Percentiles rank a stretch among this genome's conserved stretches.
phyloP scores from a whole-genome alignment of 2,113 vertebrate genomes.

The Hucho hucho region DNA sequence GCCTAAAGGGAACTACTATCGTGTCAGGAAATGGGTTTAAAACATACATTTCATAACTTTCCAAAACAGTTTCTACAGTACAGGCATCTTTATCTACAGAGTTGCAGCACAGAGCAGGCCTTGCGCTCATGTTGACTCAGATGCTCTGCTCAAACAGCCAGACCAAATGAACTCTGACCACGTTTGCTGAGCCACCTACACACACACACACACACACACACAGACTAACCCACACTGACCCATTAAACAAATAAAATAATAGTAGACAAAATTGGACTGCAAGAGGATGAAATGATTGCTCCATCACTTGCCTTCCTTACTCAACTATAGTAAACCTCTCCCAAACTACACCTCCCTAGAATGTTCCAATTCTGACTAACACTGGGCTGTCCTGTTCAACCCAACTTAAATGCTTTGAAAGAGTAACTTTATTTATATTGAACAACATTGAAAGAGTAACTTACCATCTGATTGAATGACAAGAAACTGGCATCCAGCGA shows the following conservation, averaged over 20 bases:
- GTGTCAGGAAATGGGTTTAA: background rate
- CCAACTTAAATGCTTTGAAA: no score
- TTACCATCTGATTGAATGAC: constrained; percentile 53
- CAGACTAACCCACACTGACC: no score
- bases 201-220: no score
- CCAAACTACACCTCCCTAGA: background rate
- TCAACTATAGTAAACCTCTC: background rate
- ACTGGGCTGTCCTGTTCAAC: no score
- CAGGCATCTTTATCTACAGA: constrained; percentile 19
- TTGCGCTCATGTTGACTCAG: constrained; percentile 57
- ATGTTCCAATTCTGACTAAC: background rate
- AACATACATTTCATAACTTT: background rate
- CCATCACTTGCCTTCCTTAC: no score
- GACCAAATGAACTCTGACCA: constrained; percentile 62
- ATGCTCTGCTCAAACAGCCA: constrained; percentile 55
- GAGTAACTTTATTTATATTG: no score
- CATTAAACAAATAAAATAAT: no score
- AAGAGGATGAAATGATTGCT: no score
- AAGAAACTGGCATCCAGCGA: constrained; percentile 62
- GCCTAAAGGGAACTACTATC: background rate
- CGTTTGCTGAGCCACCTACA: no score
- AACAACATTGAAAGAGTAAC: constrained; percentile 15
- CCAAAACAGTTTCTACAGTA: no score
- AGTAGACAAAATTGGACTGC: no score
- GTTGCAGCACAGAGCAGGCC: constrained; percentile 25